Evolutionary conservation across 1,140 invertebrate species (phyloP).

Genomic region (Globodera rostochiensis): DNA sequence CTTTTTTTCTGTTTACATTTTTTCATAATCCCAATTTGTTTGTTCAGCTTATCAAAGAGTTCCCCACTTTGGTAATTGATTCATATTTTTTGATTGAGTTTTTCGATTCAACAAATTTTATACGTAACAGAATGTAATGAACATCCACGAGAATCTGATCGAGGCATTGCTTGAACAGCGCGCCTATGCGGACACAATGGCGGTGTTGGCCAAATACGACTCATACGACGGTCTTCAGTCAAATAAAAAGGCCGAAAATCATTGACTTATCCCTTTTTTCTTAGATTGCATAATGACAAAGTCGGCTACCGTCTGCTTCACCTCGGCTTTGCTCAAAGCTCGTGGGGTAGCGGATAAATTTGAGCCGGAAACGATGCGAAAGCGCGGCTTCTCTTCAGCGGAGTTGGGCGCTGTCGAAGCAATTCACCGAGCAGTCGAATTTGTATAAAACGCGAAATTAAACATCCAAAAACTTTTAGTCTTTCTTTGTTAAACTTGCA

Average conservation of each 20-base stretch:
- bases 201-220: conserved; percentile 92
- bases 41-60: conserved; percentile 32
- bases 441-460: conserved; percentile 65
- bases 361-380: conserved; percentile 83
- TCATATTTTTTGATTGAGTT: not conserved
- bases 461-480: not conserved
- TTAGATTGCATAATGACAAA: conserved; percentile 88
- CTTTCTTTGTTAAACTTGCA: not conserved
- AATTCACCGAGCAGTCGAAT: conserved; percentile 94
- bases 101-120: not conserved
- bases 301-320: conserved; percentile 95
- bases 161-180: conserved; percentile 92
- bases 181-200: conserved; percentile 93
- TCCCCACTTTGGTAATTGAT: conserved; percentile 31
- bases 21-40: not conserved
- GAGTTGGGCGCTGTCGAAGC: conserved; percentile 94
- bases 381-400: conserved; percentile 81
- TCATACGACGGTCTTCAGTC: conserved; percentile 63
- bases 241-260: not conserved
- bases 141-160: conserved; percentile 95
- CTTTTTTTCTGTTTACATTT: conserved; percentile 7
- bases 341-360: conserved; percentile 86
- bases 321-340: conserved; percentile 88
- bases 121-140: conserved; percentile 76
- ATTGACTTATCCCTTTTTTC: not conserved